These are phyloP conservation scores for Venustaconcha ellipsiformis DNA, from an alignment of 1,140 invertebrate genomes.

Conservation along the genomic window DNA sequence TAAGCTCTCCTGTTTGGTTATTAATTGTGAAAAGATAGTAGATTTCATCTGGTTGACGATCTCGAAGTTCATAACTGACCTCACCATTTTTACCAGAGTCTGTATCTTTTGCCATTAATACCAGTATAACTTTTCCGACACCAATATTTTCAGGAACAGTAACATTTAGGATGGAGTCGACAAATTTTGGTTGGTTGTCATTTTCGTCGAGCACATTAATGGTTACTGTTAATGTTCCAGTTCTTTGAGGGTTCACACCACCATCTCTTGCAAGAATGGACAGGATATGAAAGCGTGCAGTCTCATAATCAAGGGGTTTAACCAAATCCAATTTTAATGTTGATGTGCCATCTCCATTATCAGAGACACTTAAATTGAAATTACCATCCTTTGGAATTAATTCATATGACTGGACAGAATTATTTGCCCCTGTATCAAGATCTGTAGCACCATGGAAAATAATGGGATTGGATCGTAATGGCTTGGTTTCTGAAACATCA, in stretches of 20 bases:
- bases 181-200: constrained; percentile 74
- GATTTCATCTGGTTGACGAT: constrained; percentile 9
- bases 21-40: constrained; percentile 19
- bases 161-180: constrained; percentile 82
- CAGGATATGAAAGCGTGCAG: constrained; percentile 81
- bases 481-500: constrained; percentile 11
- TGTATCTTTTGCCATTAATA: constrained; percentile 81
- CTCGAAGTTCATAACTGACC: constrained; percentile 76
- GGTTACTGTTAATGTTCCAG: constrained; percentile 72
- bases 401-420: constrained; percentile 10
- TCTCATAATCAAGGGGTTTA: constrained; percentile 83
- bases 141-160: constrained; percentile 83
- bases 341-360: not conserved
- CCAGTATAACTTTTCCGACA: constrained; percentile 76
- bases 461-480: not conserved
- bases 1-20: constrained; percentile 14
- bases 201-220: constrained; percentile 48
- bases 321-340: constrained; percentile 16
- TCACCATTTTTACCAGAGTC: constrained; percentile 91
- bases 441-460: constrained; percentile 16
- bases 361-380: constrained; percentile 11
- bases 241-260: constrained; percentile 84
- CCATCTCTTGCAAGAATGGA: constrained; percentile 90
- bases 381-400: constrained; percentile 13
- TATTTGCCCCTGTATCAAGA: constrained; percentile 22